These are phyloP conservation scores for Dicyrtoma fusca DNA, from an alignment of 2,888 invertebrate species.

Conservation along the genomic window DNA sequence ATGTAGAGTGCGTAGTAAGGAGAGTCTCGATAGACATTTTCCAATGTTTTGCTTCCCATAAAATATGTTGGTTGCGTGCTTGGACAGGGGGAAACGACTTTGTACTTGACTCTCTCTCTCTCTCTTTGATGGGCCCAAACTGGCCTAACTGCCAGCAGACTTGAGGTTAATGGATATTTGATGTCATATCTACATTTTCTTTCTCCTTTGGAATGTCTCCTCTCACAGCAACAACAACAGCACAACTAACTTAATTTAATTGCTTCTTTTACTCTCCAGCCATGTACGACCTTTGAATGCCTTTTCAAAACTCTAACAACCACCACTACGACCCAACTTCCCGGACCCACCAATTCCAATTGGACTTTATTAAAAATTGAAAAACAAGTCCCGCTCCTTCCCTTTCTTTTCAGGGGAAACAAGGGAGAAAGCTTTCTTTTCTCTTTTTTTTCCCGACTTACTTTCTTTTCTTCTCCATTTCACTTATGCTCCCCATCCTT, in stretches of 20 bases:
- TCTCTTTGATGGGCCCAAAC: background rate
- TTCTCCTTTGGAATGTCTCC: too few species aligned
- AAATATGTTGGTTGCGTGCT: background rate
- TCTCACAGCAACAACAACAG: background rate
- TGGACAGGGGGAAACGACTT: background rate
- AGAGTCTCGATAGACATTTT: background rate
- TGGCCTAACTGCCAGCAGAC: background rate
- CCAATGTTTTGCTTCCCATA: background rate
- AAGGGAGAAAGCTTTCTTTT: too few species aligned
- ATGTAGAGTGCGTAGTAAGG: background rate
- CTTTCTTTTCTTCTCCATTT: too few species aligned
- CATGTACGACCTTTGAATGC: too few species aligned
- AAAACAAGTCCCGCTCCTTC: too few species aligned
- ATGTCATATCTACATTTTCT: background rate
- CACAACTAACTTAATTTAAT: constrained; percentile 11
- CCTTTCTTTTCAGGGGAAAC: too few species aligned
- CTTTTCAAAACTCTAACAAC: too few species aligned
- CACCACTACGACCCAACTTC: too few species aligned
- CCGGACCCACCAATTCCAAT: too few species aligned
- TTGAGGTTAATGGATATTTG: constrained; percentile 23
- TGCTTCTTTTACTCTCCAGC: constrained; percentile 1
- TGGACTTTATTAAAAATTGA: too few species aligned
- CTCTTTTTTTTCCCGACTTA: too few species aligned
- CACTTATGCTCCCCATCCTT: too few species aligned
- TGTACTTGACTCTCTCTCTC: background rate